A percentile compares a stretch with the other conserved stretches of the same genome.
These are phyloP conservation scores for Semnornis frantzii DNA, from an alignment of 2,113 vertebrate genomes.

Conservation along the genomic window DNA sequence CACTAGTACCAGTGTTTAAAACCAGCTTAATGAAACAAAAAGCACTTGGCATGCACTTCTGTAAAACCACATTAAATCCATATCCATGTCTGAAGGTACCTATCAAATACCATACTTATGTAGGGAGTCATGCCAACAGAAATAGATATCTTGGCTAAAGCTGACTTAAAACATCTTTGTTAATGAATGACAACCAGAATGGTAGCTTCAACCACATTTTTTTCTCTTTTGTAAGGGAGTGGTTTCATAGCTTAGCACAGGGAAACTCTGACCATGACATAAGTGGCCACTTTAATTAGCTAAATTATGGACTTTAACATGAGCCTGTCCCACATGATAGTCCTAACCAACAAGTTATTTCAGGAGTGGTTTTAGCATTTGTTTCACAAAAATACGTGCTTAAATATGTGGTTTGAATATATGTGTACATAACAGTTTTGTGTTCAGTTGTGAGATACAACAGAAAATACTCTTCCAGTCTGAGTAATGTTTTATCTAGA, in stretches of 20 bases:
- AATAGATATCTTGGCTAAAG: background rate
- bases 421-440: background rate
- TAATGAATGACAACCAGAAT: background rate
- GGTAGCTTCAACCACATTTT: background rate
- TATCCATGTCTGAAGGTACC: background rate
- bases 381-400: background rate
- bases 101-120: background rate
- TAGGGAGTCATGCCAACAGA: background rate
- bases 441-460: background rate
- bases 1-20: conserved; percentile 1
- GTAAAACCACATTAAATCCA: conserved; percentile 3
- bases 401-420: background rate
- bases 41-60: background rate
- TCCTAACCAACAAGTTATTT: background rate
- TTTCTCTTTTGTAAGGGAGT: background rate
- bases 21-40: background rate
- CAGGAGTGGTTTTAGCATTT: background rate
- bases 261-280: background rate
- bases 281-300: background rate
- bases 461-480: background rate
- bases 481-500: background rate
- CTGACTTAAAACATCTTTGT: background rate
- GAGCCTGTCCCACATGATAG: background rate
- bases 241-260: background rate
- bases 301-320: background rate